Evolutionary conservation across 1,140 invertebrate species (phyloP), one percentile per base, ranked within the genome.

Genomic region (Formica selysi): DNA sequence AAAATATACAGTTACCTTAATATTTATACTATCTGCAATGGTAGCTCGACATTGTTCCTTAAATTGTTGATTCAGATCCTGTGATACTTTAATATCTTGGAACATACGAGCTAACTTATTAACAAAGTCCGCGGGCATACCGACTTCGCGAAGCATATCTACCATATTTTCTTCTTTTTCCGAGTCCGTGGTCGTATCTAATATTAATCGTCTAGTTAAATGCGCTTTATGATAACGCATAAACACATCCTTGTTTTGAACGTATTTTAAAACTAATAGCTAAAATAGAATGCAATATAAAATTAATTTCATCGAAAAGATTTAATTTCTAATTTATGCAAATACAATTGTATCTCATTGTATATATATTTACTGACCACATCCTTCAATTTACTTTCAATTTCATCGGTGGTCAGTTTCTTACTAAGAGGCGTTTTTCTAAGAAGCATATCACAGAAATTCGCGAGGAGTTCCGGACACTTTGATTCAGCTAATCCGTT

Each of bases 161-260:
- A 99, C 99, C 98, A 99, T 99, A 94, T 99, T 99, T 95, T 99
- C 99, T 95, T 99, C 99, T 94, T 99, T 99, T 94, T 99, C 99
- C 89, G 98, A 99, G 95, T 99, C 99, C 2, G 99, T 99, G 91
- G 99, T 99, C 19, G 98, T 98, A 91, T 99, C 99, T 70, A 99
- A 95, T 92, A 99, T 99, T 44, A 99, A 96, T 90, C 99, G 96
- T 90, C 99, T 96, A 36, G 99, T 99, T 88, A 99, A 96, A 96
- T 99, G 99, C 57, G 98, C 98, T 95, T 99, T 99, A 95, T 99
- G 99, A 95, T 99, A 99, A 86, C 99, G 96, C 99, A 99, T 99
- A 94, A 99, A 99, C 8, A 99, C 99, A 96, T 99, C 99, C 95
- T 99, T 99, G 94, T 99, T 99, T 94, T 99, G 98, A 70, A 99